Evolutionary conservation across 2,113 vertebrate species (phyloP), one percentile per base, ranked within the genome.

Genomic region (Indri indri): DNA sequence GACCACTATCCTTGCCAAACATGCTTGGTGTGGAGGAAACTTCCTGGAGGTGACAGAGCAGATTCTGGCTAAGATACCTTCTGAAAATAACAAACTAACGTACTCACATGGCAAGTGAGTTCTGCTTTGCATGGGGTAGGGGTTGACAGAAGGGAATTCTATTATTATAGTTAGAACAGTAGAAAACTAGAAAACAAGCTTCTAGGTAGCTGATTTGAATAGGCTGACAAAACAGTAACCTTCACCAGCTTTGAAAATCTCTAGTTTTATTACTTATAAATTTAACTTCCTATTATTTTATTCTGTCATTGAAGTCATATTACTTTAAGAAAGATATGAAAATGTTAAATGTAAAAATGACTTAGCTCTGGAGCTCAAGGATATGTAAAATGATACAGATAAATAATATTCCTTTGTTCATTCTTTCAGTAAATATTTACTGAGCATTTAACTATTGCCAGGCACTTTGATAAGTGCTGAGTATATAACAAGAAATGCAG

Each of bases 1-100:
- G 98, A 99, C 99, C 80, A 99, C 99, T 93, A 99, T 99, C 98
- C 99, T 99, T 89, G 99, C 99, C 97, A 99, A 99, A 84, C 99
- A 99, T 63, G 99, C 99, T 37, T 99, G 99, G 99, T 99, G 99
- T 65, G 99, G 99, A 7, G 99, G 99, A 16, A 99, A 99, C 98
- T 99, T 99, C 98, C 98, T 99, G 98, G 99, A 99, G 98, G 99
- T 99, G 97, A 99, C 99, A 0, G 99, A 99, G 96, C 99, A 99
- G 98, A 99, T 99, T 97, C 98, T 99, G 97, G 99, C 99, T 5
- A 99, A 99, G 97, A 99, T 99, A 93, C 99, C 99, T 0, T 99
- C 99, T 0, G 99, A 99, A 98, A 99, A 99, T 98, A 99, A 99
- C 99, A 99, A 99, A 59, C 98, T 99, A 92, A 99, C 99, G 27